Evolutionary conservation across 1,140 invertebrate species (phyloP), one percentile per base, ranked within the genome.

Genomic region (Pseudomyrmex dendroicus): DNA sequence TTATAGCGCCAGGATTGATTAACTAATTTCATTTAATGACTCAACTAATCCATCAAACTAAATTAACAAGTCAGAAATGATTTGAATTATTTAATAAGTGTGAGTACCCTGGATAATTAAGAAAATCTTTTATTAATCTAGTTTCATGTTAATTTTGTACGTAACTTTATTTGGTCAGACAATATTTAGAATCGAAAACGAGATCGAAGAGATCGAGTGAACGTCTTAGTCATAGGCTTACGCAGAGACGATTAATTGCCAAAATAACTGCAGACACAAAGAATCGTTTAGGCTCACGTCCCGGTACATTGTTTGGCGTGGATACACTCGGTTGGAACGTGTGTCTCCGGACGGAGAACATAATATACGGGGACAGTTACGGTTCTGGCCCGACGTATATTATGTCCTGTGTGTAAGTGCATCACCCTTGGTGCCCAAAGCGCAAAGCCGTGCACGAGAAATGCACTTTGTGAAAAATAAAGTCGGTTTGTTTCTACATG

Each of bases 321-420:
- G 86, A 86, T 88, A 84, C 48, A 80, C 57, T 82, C 86, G 82
- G 74, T 70, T 84, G 91, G 89, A 92, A 92, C 90, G 90, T 84
- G 91, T 91, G 84, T 77, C 82, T 89, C 90, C 89, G 92, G 85
- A 89, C 86, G 73, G 70, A 64, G 83, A 88, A 90, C 91, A 89
- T 93, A 92, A 93, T 92, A 92, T 93, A 93, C 89, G 89, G 87
- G 89, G 91, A 92, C 90, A 92, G 92, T 91, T 92, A 91, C 90
- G 86, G 89, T 89, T 83, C 85, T 84, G 88, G 84, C 62, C 17
- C 87, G 85, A 91, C 82, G 84, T 93, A 93, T 92, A 93, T 93
- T 90, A 90, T 89, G 84, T 83, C 74, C 74, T 82, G 82, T 83
- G 80, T 89, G 80, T 89, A 91, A 93, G 89, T 92, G 90, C 35